These are phyloP conservation scores for Motacilla alba DNA, from an alignment of 2,113 vertebrate genomes.

Conservation along the genomic window DNA sequence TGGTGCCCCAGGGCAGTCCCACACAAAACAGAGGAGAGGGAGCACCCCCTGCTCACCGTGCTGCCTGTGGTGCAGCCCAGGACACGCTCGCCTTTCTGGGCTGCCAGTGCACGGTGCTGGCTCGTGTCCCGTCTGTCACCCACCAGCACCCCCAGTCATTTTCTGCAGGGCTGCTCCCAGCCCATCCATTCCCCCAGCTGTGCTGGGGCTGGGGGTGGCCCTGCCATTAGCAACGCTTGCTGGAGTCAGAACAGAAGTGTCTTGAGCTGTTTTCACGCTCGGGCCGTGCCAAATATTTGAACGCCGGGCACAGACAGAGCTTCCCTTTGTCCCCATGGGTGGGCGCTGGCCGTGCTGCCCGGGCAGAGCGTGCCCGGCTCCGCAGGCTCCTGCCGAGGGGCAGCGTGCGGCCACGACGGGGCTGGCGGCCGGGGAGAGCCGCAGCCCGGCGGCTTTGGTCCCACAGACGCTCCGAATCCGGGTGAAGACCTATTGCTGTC, in stretches of 20 bases:
- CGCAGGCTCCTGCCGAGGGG: neutral
- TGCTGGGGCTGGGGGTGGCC: neutral
- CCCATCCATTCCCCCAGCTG: neutral
- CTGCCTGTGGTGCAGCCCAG: neutral
- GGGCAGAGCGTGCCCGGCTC: neutral
- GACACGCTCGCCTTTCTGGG: accelerated
- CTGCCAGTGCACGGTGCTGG: accelerated
- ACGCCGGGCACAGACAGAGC: neutral
- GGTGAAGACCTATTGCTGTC: accelerated
- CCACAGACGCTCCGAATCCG: accelerated
- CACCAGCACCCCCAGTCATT: neutral
- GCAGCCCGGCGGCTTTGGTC: neutral
- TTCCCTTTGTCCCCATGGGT: neutral
- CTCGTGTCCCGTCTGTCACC: neutral
- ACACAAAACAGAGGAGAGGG: neutral
- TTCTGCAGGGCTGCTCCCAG: neutral
- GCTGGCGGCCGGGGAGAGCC: neutral
- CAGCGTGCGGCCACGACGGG: neutral
- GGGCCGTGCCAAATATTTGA: neutral
- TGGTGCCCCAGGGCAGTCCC: neutral
- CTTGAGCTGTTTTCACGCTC: neutral
- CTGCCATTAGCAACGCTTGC: neutral
- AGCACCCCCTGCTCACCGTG: neutral
- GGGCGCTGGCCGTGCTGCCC: neutral
- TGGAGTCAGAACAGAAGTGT: neutral